A percentile compares a stretch with the other conserved stretches of the same genome.
phyloP scores from a whole-genome alignment of 2,888 invertebrate species.

The Leptinotarsa peninsularis region DNA sequence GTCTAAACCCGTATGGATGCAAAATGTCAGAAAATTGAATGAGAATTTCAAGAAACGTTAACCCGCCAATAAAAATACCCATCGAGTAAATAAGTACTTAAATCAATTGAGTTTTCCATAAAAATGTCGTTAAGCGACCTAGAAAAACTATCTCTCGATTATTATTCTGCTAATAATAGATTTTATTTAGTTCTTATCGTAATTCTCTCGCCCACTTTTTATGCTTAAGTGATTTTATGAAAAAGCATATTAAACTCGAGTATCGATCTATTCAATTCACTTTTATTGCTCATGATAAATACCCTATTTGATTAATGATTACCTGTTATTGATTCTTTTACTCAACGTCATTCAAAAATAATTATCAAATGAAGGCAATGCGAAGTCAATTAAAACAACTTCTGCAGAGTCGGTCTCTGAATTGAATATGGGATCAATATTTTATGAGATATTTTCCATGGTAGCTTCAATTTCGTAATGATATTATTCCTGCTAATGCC shows the following conservation, averaged over 20 bases:
- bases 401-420: slow-evolving; percentile 4
- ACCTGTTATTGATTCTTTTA: slow-evolving; percentile 10
- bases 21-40: no score
- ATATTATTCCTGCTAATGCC: background rate
- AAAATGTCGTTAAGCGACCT: background rate
- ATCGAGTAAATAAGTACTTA: background rate
- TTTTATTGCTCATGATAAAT: background rate
- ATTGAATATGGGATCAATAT: background rate
- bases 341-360: slow-evolving; percentile 11
- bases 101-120: background rate
- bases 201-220: background rate
- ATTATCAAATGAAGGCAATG: slow-evolving; percentile 5
- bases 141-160: background rate
- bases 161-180: background rate
- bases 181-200: background rate
- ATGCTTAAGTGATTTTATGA: background rate
- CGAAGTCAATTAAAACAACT: slow-evolving; percentile 2
- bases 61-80: no score
- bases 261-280: slow-evolving; percentile 4
- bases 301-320: slow-evolving; percentile 7
- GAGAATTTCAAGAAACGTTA: no score
- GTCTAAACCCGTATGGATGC: no score
- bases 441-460: slow-evolving; percentile 3
- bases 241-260: background rate
- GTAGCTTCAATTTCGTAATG: slow-evolving; percentile 2